Evolutionary conservation across 2,888 invertebrate genomes (phyloP), one percentile per base, ranked within the genome.

Genomic region (Phorcus lineatus): DNA sequence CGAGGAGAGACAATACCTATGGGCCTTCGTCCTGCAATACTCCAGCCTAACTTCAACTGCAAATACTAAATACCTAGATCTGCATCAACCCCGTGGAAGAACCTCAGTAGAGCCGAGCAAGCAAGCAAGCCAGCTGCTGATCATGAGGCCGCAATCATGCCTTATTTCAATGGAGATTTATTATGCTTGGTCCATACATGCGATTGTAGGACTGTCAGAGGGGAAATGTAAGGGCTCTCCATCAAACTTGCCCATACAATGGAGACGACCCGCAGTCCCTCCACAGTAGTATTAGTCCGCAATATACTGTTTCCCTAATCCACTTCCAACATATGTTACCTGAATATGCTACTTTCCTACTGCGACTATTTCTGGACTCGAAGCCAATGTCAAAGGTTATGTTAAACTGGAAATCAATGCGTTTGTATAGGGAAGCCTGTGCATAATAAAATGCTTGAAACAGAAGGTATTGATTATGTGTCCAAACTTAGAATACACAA

Each of bases 131-230:
- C 47, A 47, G 47, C 47, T 47, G 47, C 47, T 47, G 47, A 47
- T 47, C 47, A 47, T 47, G 47, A 13, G 11, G n/a, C 36, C 19
- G 40, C 70, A 70, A 70, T 70, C 36, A 70, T 70, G 70, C 36
- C 36, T 70, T 70, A 70, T 70, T 70, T 70, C 70, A n/a, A 36
- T 22, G 70, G 70, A 70, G 70, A 70, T 70, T 70, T 70, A 70
- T 70, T 36, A 36, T 70, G 36, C 40, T 47, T 19, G 70, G 36
- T 70, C 70, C 36, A 19, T 16, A 28, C 62, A 24, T 62, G 62
- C 62, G 28, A 62, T 62, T 62, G 62, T 62, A 0, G 2, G 24
- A 11, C 62, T 62, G 62, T 62, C 62, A 62, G 24, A 24, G 16
- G 62, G 24, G 62, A 62, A 28, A 62, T 24, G 28, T 24, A 62